Conservation (phyloP, 2,888 invertebrate genomes). For the Mechanitis messenoides region DNA sequence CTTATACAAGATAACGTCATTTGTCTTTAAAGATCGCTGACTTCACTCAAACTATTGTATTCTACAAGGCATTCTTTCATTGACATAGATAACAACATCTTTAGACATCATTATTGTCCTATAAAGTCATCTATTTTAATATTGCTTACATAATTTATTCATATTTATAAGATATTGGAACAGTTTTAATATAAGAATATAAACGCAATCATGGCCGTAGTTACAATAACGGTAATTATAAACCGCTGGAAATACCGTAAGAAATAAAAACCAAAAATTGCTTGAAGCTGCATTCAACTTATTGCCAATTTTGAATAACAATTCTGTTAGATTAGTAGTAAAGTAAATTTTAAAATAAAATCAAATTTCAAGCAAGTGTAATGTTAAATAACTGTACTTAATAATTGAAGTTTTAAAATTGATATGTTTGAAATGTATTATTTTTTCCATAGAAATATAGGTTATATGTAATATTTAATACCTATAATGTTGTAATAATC, state of each 20-base stretch:
- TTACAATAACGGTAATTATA: slow-evolving; percentile 60
- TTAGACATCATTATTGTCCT: no score
- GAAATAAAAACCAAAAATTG: slow-evolving; percentile 55
- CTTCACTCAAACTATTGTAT: slow-evolving; percentile 13
- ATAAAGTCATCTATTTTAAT: no score
- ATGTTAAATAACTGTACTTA: no score
- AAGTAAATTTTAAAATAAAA: slow-evolving; percentile 5
- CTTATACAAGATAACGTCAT: neutral
- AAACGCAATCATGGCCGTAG: slow-evolving; percentile 36
- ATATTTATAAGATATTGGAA: slow-evolving; percentile 6
- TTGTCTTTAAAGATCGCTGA: slow-evolving; percentile 14
- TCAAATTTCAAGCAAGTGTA: neutral
- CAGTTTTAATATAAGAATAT: slow-evolving; percentile 26
- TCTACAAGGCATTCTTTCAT: slow-evolving; percentile 4
- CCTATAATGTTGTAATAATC: no score
- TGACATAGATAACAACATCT: neutral
- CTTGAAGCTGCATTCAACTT: slow-evolving; percentile 41
- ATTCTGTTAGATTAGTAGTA: slow-evolving; percentile 15
- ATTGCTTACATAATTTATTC: slow-evolving; percentile 4
- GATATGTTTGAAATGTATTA: neutral
- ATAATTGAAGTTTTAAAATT: neutral
- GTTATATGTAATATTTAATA: no score
- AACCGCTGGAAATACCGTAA: slow-evolving; percentile 70
- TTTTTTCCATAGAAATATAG: no score
- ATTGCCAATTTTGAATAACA: slow-evolving; percentile 39